Evolutionary conservation across 2,888 invertebrate species (phyloP), one percentile per base, ranked within the genome.

Genomic region (Resseliella maxima): DNA sequence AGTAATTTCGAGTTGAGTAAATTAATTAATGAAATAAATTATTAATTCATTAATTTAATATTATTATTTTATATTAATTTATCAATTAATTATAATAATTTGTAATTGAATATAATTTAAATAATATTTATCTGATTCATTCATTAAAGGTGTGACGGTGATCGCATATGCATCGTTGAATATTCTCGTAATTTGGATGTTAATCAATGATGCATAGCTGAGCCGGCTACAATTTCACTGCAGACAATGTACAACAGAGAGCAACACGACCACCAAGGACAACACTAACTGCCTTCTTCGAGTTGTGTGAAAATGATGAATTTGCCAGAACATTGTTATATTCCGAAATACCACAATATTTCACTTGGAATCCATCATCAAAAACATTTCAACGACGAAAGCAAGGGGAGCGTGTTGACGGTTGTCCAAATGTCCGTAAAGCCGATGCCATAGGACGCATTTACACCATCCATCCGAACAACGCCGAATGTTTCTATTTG

Each of bases 391-490:
- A 89, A 88, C 88, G 89, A 86, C 88, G 89, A 41, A 89, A 89
- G 87, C 88, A 88, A 89, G 89, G 88, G 87, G 87, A 87, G 88
- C 87, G 88, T 88, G 89, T 89, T 88, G 87, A 86, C 87, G 89
- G 87, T 86, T 87, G 88, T 86, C 87, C 88, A 85, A 54, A 88
- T 87, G 88, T 90, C 85, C 89, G 87, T 89, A 88, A 89, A 85
- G 88, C 88, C 41, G 88, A 90, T 89, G 89, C 89, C 8, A 86
- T 90, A 27, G 89, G 89, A 27, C 88, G 89, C 6, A 86, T 90
- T 87, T 90, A 90, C 87, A 87, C 90, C 88, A 89, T 90, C 38
- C 89, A 90, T 89, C 89, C 89, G 38, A 90, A 88, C 87, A 88
- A 89, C 81, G 88, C 88, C 86, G 89, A 90, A 87, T 90, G 89